phyloP scores from a whole-genome alignment of 2,113 vertebrate genomes.

The Alces alces region DNA sequence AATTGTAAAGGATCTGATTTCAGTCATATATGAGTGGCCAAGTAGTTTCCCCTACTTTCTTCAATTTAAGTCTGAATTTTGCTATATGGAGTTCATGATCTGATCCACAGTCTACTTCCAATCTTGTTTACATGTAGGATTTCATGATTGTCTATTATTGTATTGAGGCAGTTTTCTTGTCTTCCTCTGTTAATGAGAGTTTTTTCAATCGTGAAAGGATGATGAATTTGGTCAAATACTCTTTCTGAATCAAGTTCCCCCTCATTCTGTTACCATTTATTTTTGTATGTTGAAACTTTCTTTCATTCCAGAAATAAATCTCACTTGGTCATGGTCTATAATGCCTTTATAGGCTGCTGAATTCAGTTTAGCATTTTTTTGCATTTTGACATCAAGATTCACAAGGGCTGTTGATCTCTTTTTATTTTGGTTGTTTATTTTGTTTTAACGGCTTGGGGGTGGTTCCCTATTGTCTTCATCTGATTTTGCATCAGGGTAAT shows the following conservation, averaged over 20 bases:
- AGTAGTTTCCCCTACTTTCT: not conserved
- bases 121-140: not conserved
- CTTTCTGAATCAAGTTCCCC: not conserved
- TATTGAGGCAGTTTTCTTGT: not conserved
- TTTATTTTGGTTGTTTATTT: not conserved
- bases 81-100: not conserved
- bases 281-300: not conserved
- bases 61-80: not conserved
- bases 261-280: not conserved
- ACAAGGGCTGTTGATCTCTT: not conserved
- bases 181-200: not conserved
- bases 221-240: not conserved
- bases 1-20: not conserved
- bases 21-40: not conserved
- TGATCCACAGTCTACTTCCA: not conserved
- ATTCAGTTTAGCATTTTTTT: not conserved
- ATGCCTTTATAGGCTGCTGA: not conserved
- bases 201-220: not conserved
- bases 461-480: not conserved
- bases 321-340: not conserved
- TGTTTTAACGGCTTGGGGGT: not conserved
- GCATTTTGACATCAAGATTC: not conserved
- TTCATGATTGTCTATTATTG: not conserved
- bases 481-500: not conserved
- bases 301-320: not conserved